Evolutionary conservation across 2,113 vertebrate species (phyloP).

Genomic region (Callipepla californica): DNA sequence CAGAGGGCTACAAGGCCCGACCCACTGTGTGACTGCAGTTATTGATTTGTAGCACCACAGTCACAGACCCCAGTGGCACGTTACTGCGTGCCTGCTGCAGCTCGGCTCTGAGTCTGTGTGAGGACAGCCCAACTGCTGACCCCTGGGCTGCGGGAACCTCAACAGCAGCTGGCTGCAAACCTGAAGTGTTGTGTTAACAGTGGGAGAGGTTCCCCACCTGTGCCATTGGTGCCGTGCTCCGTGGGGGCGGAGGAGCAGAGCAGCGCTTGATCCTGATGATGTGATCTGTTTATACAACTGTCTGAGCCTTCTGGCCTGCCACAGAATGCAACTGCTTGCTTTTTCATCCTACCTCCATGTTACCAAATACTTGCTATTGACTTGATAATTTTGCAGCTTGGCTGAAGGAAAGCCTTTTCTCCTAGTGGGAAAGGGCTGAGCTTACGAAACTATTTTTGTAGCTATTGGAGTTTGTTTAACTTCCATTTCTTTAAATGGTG

Average conservation of each 20-base stretch:
- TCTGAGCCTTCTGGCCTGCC: background rate
- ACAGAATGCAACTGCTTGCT: background rate
- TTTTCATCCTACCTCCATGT: background rate
- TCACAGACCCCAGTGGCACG: background rate
- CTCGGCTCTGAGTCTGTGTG: too few species aligned
- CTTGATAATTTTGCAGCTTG: slow-evolving; percentile 34
- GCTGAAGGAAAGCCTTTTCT: background rate
- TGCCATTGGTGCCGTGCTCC: background rate
- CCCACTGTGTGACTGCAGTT: accelerated
- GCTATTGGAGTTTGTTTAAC: background rate
- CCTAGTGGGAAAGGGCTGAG: background rate
- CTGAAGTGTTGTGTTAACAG: background rate
- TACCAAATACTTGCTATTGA: slow-evolving; percentile 36
- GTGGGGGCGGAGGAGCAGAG: background rate
- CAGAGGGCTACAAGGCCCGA: background rate
- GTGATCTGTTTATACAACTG: slow-evolving; percentile 32
- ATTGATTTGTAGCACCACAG: background rate
- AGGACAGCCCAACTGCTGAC: background rate
- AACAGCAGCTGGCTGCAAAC: background rate
- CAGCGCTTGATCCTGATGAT: background rate
- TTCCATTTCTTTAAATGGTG: background rate
- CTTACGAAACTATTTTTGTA: background rate
- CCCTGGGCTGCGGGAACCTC: accelerated
- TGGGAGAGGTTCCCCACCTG: background rate
- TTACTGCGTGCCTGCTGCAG: background rate